phyloP scores from a whole-genome alignment of 2,888 invertebrate species.

The Hemithea aestivaria region DNA sequence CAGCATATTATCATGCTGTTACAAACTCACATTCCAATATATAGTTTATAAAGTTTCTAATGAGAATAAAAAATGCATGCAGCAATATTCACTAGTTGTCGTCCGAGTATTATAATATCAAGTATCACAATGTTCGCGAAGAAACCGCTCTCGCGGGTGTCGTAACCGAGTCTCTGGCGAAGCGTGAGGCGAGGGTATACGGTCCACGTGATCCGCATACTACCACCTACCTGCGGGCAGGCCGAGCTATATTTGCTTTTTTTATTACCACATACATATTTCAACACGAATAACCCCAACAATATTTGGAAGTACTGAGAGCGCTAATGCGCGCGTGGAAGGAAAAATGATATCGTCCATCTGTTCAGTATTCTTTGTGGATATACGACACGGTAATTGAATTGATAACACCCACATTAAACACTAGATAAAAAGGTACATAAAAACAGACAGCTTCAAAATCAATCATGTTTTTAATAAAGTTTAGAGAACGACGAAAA shows the following conservation, averaged over 20 bases:
- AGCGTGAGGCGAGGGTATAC: constrained; percentile 32
- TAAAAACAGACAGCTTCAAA: no score
- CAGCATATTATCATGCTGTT: no score
- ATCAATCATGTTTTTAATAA: no score
- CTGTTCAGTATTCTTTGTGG: constrained; percentile 48
- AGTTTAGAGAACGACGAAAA: no score
- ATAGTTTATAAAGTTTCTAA: no score
- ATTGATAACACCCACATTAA: constrained; percentile 31
- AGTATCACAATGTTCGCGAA: neutral
- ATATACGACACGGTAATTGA: constrained; percentile 41
- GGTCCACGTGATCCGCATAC: constrained; percentile 61
- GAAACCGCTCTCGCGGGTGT: constrained; percentile 10
- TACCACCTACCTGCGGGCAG: constrained; percentile 45
- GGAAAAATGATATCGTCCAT: constrained; percentile 55
- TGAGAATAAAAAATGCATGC: no score
- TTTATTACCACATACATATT: constrained; percentile 73
- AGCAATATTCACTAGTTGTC: no score
- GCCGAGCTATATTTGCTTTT: constrained; percentile 63
- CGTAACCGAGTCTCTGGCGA: constrained; percentile 2
- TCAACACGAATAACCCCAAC: constrained; percentile 65
- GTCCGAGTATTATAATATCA: no score
- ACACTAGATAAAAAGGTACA: no score
- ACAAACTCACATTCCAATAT: no score
- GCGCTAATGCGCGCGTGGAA: constrained; percentile 67
- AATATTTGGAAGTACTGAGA: constrained; percentile 65